Evolutionary conservation across 2,113 vertebrate genomes (phyloP).

Genomic region (Thalassarche chlororhynchos): DNA sequence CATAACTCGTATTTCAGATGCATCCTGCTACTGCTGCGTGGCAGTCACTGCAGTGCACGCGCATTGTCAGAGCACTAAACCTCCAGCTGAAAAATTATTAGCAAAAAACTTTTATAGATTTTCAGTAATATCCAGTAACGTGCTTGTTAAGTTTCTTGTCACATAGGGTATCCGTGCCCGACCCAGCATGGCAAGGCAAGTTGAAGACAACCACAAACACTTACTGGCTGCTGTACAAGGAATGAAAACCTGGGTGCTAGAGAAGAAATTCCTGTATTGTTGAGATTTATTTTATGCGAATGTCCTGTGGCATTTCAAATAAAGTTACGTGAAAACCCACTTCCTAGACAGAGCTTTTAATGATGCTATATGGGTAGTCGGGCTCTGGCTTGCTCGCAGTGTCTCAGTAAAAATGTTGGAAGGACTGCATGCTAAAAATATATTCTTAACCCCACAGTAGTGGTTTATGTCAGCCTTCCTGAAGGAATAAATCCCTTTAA

Average conservation of each 20-base stretch:
- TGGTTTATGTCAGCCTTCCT: conserved; percentile 21
- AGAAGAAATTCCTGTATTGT: background rate
- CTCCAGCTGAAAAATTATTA: background rate
- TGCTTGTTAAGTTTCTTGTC: background rate
- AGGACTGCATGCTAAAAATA: background rate
- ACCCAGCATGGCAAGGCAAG: too few relatives aligned
- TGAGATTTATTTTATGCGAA: background rate
- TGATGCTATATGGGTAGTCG: fast-evolving
- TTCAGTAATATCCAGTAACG: background rate
- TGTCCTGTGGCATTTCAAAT: background rate
- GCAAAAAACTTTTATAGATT: background rate
- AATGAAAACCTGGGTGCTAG: background rate
- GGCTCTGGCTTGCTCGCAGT: background rate
- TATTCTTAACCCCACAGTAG: background rate
- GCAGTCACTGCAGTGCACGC: background rate
- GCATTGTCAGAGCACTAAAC: background rate
- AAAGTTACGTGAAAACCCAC: fast-evolving
- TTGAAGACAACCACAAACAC: too few relatives aligned
- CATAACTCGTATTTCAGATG: background rate
- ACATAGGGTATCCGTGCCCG: fast-evolving
- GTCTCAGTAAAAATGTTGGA: background rate
- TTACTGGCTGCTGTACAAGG: background rate
- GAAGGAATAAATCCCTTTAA: conserved; percentile 1
- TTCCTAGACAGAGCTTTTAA: background rate
- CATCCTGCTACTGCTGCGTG: background rate